These are phyloP conservation scores for Pseudocheirus occidentalis DNA, from an alignment of 2,797 vertebrate species.

Conservation along the genomic window DNA sequence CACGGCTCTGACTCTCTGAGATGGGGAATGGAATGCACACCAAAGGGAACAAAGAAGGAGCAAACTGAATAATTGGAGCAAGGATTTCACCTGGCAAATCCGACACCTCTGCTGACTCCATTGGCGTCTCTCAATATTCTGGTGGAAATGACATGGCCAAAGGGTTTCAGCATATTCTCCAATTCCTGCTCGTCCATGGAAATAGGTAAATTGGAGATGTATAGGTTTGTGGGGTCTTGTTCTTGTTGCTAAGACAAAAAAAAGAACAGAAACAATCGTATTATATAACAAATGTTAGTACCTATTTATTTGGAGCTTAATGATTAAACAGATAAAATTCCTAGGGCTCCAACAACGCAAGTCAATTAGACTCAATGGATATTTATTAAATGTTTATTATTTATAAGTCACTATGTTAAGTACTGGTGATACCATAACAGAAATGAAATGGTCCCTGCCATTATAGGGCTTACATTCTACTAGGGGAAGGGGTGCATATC, in stretches of 20 bases:
- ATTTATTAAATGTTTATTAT: background rate
- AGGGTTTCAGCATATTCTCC: slow-evolving; percentile 98
- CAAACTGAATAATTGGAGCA: slow-evolving; percentile 23
- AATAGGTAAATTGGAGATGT: slow-evolving; percentile 98
- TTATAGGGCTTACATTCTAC: background rate
- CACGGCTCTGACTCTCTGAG: slow-evolving; percentile 20
- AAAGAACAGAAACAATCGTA: slow-evolving; percentile 69
- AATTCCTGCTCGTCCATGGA: slow-evolving; percentile 98
- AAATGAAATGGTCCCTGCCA: background rate
- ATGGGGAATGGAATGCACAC: slow-evolving; percentile 25
- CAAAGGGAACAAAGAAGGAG: slow-evolving; percentile 35
- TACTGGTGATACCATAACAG: background rate
- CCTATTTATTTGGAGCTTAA: background rate
- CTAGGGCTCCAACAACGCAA: background rate
- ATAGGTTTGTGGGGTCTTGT: slow-evolving; percentile 98
- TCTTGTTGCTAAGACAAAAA: slow-evolving; percentile 93
- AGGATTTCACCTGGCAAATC: slow-evolving; percentile 94
- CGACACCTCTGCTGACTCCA: slow-evolving; percentile 97
- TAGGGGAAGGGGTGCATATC: background rate
- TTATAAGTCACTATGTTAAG: background rate
- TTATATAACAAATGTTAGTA: slow-evolving; percentile 25
- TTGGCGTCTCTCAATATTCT: slow-evolving; percentile 97
- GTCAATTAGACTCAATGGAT: background rate
- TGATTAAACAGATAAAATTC: background rate
- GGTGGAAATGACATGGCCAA: slow-evolving; percentile 98